Percentiles rank a stretch among this genome's conserved stretches.
Conservation (phyloP, 2,113 vertebrate genomes). For the Electrona antarctica region DNA sequence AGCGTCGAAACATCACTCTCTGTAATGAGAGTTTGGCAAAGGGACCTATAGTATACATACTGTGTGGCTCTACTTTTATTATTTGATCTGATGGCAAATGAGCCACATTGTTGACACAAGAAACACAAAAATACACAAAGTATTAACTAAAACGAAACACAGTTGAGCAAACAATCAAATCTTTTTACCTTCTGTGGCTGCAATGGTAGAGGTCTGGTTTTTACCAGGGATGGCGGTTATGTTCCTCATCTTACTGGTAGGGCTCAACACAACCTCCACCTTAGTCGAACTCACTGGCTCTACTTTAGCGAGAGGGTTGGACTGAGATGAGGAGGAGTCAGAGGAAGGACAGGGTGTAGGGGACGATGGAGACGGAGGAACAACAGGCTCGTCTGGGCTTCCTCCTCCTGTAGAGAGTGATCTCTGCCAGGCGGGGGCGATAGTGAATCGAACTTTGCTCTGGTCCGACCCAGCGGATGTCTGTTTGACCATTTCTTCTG, state of each 20-base stretch:
- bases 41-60: too few relatives aligned
- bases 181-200: constrained; percentile 39
- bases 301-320: neutral
- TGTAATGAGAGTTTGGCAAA: too few relatives aligned
- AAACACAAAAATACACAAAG: too few relatives aligned
- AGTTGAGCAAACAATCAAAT: neutral
- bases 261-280: constrained; percentile 37
- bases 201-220: constrained; percentile 18
- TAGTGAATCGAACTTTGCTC: constrained; percentile 69
- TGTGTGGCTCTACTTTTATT: too few relatives aligned
- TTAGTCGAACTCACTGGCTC: constrained; percentile 18
- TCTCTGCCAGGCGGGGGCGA: constrained; percentile 79
- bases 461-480: constrained; percentile 22
- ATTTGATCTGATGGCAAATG: too few relatives aligned
- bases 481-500: neutral
- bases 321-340: neutral
- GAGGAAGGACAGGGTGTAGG: neutral
- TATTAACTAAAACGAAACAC: too few relatives aligned
- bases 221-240: constrained; percentile 8
- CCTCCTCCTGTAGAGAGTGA: constrained; percentile 64
- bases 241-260: constrained; percentile 22
- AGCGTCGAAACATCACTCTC: too few relatives aligned
- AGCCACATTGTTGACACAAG: too few relatives aligned
- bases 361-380: constrained; percentile 22
- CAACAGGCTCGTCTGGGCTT: constrained; percentile 50